Evolutionary conservation across 2,888 invertebrate species (phyloP), one percentile per base, ranked within the genome.

Genomic region (Synanthedon tipuliformis): DNA sequence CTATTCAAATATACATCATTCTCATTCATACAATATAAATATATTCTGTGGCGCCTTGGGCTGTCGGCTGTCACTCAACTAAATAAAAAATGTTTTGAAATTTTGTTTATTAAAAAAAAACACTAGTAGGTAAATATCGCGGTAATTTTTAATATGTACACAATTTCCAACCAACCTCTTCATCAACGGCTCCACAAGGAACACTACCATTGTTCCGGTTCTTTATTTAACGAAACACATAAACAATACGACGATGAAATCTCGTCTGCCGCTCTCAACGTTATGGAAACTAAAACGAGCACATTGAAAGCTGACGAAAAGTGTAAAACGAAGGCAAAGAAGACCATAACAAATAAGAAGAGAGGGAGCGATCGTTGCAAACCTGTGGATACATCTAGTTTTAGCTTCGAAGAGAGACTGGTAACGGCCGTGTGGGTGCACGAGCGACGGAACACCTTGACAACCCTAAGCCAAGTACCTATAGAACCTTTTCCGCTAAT

Each of bases 371-470:
- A 34, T 34, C 10, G 34, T 4, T n/a, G 15, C 27, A 48, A 48
- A 41, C 12, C 13, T 4, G 69, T 76, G 11, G 77, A 78, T 52
- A 78, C 76, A 0, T 76, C 78, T 0, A 71, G 61, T 41, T 78
- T 73, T 49, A 80, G 75, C 2, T 73, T 82, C 50, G 87, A 86
- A 57, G 80, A 85, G 63, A 73, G 84, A 57, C 66, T 87, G 13
- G 75, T 88, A 27, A 73, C 87, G 0, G 87, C 85, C 1, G 87
- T 83, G 18, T 88, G 87, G 87, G 82, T 86, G 27, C 87, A 88
- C 55, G 87, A 88, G 62, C 73, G 81, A 51, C 71, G 73, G 51
- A 68, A 69, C 54, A 79, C 81, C 11, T 73, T 64, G 49, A 65
- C 52, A 40, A 70, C 69, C 48, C 71, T 78, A 55, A 67, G 66